Percentiles rank a stretch among this genome's conserved stretches.
phyloP scores from a whole-genome alignment of 2,113 vertebrate species.

The Callopanchax toddi region DNA sequence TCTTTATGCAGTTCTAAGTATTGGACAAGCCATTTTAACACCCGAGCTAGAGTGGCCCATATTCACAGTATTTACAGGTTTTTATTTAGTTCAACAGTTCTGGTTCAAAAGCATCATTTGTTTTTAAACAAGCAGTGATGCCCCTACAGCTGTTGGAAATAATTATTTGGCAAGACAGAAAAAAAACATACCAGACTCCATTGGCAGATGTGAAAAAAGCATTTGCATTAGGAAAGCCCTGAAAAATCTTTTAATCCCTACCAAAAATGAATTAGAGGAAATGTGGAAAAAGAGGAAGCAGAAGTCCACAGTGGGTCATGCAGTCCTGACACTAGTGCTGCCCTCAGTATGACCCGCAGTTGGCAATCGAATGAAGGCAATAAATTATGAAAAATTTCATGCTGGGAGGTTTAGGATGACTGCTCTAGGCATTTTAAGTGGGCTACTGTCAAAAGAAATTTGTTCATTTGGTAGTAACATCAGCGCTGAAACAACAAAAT shows the following conservation, averaged over 20 bases:
- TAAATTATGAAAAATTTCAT: constrained; percentile 38
- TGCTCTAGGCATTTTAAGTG: constrained; percentile 26
- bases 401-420: constrained; percentile 14
- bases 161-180: no score
- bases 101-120: no score
- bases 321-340: constrained; percentile 19
- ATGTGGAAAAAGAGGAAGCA: constrained; percentile 18
- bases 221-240: constrained; percentile 9
- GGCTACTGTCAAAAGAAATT: constrained; percentile 36
- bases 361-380: constrained; percentile 40
- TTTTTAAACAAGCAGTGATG: no score
- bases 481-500: constrained; percentile 14
- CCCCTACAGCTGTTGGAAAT: no score
- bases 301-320: constrained; percentile 57
- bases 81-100: no score
- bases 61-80: neutral
- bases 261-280: constrained; percentile 19
- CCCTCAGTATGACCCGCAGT: constrained; percentile 55
- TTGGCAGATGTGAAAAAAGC: constrained; percentile 4
- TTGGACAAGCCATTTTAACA: neutral
- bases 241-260: constrained; percentile 47
- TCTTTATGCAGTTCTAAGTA: neutral
- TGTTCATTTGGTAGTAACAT: constrained; percentile 7
- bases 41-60: neutral
- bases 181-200: no score